These are phyloP conservation scores for Chaetogeoica ovagalla DNA, from an alignment of 2,888 invertebrate genomes.

Conservation along the genomic window DNA sequence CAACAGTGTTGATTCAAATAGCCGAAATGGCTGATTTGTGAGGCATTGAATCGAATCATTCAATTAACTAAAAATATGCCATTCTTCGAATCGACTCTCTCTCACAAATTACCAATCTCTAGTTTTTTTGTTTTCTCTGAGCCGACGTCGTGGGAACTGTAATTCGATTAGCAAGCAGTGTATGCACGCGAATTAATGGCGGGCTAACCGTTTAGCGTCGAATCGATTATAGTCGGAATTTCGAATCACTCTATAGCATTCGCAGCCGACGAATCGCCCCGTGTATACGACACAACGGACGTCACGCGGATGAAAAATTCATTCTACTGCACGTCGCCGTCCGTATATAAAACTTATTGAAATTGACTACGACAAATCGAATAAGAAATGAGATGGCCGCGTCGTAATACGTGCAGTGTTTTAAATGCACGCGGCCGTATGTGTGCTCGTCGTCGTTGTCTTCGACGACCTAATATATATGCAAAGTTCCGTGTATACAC, in stretches of 20 bases:
- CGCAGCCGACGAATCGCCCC: too few species aligned
- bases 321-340: not conserved
- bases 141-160: too few species aligned
- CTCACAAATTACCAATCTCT: too few species aligned
- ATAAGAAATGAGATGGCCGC: conserved; percentile 21
- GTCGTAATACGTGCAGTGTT: conserved; percentile 21
- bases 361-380: conserved; percentile 35
- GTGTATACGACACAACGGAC: not conserved
- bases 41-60: too few species aligned
- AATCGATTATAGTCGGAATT: not conserved
- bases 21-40: too few species aligned
- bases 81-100: too few species aligned
- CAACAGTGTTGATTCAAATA: too few species aligned
- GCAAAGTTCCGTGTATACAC: conserved; percentile 15
- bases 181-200: too few species aligned
- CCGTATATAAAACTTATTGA: conserved; percentile 9
- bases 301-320: not conserved
- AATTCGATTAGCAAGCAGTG: too few species aligned
- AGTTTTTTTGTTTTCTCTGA: too few species aligned
- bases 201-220: too few species aligned
- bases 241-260: not conserved
- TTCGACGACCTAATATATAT: conserved; percentile 17
- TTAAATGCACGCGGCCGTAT: not conserved
- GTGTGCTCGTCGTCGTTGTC: not conserved
- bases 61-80: too few species aligned